A percentile compares a stretch with the other conserved stretches of the same genome.
phyloP scores from a whole-genome alignment of 1,140 invertebrate species.

The Lysiphlebus fabarum region DNA sequence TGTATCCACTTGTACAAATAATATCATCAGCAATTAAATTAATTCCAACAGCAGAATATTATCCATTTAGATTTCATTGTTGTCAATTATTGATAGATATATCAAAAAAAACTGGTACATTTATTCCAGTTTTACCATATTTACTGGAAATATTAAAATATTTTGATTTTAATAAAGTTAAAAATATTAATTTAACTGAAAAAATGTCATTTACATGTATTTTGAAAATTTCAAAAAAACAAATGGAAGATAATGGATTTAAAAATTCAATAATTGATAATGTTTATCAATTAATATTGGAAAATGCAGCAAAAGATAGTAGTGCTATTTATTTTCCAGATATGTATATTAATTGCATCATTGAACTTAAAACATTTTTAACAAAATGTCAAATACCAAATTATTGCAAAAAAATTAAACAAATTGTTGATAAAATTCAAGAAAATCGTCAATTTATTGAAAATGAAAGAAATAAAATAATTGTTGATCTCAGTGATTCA shows the following conservation, averaged over 20 bases:
- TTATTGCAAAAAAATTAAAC: constrained; percentile 75
- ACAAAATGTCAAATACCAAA: constrained; percentile 78
- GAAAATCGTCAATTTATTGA: constrained; percentile 61
- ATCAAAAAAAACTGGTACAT: constrained; percentile 74
- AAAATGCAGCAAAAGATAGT: constrained; percentile 73
- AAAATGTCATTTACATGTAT: constrained; percentile 81
- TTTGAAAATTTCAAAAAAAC: constrained; percentile 78
- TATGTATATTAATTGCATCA: constrained; percentile 69
- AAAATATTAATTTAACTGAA: constrained; percentile 79
- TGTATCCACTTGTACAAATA: constrained; percentile 89
- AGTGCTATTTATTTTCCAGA: constrained; percentile 84
- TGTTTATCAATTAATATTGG: constrained; percentile 72
- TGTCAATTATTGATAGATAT: constrained; percentile 79
- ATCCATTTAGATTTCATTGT: constrained; percentile 91
- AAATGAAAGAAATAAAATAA: constrained; percentile 67
- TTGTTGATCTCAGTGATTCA: constrained; percentile 67
- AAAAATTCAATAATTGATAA: constrained; percentile 83
- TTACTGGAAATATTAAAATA: constrained; percentile 72
- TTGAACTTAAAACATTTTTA: constrained; percentile 71
- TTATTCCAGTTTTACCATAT: constrained; percentile 88
- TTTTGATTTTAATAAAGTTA: constrained; percentile 82
- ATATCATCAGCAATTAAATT: constrained; percentile 77
- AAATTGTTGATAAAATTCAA: constrained; percentile 66
- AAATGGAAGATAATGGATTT: constrained; percentile 81
- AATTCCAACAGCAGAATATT: constrained; percentile 84